Conservation (phyloP, 1,140 invertebrate species). For the Caenorhabditis remanei region DNA sequence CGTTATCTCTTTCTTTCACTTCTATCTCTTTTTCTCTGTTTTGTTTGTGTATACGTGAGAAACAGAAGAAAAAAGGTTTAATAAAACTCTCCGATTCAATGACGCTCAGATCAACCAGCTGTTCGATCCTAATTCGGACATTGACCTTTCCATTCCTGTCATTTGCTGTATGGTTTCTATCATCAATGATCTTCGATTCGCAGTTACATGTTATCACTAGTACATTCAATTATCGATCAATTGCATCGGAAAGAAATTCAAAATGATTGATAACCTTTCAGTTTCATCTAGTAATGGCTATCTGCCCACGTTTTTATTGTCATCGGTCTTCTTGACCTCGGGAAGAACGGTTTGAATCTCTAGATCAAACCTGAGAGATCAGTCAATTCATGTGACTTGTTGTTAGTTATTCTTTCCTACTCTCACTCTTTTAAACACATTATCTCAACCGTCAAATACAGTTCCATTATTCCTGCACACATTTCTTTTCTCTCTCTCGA, state of each 20-base stretch:
- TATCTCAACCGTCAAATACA: not conserved
- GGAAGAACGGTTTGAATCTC: constrained; percentile 1
- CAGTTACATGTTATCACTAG: not conserved
- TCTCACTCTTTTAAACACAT: not conserved
- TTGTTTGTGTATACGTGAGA: constrained; percentile 36
- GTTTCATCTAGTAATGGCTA: too few relatives aligned
- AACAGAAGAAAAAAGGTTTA: constrained; percentile 3
- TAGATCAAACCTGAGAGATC: constrained; percentile 41
- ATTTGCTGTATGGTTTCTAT: not conserved
- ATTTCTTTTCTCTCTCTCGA: not conserved
- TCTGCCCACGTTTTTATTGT: constrained; percentile 21
- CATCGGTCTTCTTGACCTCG: not conserved
- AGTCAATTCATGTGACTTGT: constrained; percentile 9
- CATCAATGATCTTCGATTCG: constrained; percentile 20
- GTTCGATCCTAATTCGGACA: not conserved
- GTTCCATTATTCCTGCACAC: not conserved
- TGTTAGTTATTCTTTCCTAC: constrained; percentile 22
- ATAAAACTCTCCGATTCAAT: not conserved
- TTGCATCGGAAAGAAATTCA: not conserved
- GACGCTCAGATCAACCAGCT: constrained; percentile 22
- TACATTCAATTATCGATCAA: constrained; percentile 37
- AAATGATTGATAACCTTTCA: not conserved
- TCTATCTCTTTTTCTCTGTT: not conserved
- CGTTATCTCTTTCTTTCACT: too few relatives aligned
- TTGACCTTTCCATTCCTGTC: constrained; percentile 33